phyloP scores from a whole-genome alignment of 2,888 invertebrate species.

The Melieria crassipennis region DNA sequence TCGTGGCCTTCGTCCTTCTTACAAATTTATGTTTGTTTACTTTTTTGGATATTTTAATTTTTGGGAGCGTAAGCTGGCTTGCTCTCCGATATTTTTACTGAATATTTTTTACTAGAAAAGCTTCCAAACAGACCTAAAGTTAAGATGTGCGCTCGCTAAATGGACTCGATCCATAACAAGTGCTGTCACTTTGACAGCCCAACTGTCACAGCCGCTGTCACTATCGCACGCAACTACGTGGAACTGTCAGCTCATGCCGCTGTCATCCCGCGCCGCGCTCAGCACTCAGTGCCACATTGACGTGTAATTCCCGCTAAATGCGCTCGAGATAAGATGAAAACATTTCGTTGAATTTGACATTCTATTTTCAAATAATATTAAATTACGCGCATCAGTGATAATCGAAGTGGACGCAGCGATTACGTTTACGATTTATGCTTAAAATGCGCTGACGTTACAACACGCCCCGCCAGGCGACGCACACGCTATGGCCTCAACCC shows the following conservation, averaged over 20 bases:
- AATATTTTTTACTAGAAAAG: too few relatives aligned
- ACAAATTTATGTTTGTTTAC: too few relatives aligned
- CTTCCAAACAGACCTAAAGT: too few relatives aligned
- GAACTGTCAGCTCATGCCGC: conserved; percentile 14
- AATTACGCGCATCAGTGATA: conserved; percentile 57
- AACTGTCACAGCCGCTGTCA: too few relatives aligned
- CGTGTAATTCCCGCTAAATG: conserved; percentile 52
- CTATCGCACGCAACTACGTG: too few relatives aligned
- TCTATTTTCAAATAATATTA: conserved; percentile 53
- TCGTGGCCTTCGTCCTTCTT: too few relatives aligned
- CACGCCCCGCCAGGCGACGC: background rate
- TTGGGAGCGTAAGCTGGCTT: too few relatives aligned
- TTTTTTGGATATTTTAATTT: too few relatives aligned
- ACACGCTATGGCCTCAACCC: background rate
- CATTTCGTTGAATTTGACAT: conserved; percentile 46
- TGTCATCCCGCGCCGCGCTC: background rate
- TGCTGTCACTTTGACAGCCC: too few relatives aligned
- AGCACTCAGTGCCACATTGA: conserved; percentile 22
- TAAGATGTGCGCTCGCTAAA: too few relatives aligned
- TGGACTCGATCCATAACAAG: too few relatives aligned
- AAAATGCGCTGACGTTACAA: conserved; percentile 5
- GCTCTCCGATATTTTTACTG: too few relatives aligned
- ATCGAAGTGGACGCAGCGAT: conserved; percentile 58
- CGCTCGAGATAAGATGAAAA: conserved; percentile 44
- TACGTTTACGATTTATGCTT: conserved; percentile 42